Evolutionary conservation across 2,797 vertebrate genomes (phyloP).

Genomic region (Sarcoramphus papa): DNA sequence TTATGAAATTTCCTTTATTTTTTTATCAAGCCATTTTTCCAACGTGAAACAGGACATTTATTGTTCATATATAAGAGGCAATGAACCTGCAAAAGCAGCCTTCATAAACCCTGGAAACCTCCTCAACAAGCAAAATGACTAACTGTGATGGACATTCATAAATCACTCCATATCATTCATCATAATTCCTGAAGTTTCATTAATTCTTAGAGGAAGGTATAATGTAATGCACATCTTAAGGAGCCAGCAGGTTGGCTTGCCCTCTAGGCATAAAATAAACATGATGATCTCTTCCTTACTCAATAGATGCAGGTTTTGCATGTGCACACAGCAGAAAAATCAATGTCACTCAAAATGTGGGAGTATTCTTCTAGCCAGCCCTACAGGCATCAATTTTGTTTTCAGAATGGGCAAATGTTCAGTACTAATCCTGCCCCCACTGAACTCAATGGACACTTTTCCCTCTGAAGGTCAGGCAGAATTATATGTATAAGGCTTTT

Average conservation of each 20-base stretch:
- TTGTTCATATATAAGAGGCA: conserved; percentile 9
- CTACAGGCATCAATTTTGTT: not conserved
- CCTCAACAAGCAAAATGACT: not conserved
- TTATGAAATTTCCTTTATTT: not conserved
- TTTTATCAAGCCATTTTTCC: conserved; percentile 15
- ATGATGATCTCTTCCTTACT: not conserved
- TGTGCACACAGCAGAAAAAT: not conserved
- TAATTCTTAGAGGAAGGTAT: conserved; percentile 14
- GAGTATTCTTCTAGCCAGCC: not conserved
- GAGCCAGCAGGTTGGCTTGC: not conserved
- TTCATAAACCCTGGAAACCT: conserved; percentile 2
- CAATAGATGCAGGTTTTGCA: not conserved
- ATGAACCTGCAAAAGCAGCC: not conserved
- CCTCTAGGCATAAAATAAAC: not conserved
- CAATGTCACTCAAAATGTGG: rapidly evolving
- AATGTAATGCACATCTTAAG: not conserved
- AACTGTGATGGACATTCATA: not conserved
- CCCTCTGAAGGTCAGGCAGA: not conserved
- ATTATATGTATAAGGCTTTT: not conserved
- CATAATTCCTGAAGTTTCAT: conserved; percentile 18
- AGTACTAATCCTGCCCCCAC: not conserved
- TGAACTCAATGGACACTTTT: not conserved
- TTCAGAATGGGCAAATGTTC: not conserved
- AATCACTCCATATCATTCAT: not conserved
- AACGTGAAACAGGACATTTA: conserved; percentile 22